Evolutionary conservation across 64 coral and sea anemone genomes (phyloP), one percentile per base, ranked within the genome.

Genomic region (Exaiptasia diaphana): DNA sequence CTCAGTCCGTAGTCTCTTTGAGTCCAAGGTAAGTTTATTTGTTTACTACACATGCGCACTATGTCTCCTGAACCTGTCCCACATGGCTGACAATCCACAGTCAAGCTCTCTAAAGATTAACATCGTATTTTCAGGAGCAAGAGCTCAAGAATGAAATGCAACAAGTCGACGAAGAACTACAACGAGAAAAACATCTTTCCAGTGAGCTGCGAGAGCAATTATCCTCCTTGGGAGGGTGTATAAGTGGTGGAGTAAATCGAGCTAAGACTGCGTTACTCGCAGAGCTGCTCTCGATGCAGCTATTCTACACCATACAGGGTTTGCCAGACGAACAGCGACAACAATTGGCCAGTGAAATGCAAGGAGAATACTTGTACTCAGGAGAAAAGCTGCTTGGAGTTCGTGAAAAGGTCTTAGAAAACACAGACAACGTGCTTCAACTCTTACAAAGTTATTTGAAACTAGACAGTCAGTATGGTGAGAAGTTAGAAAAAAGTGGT

Each of bases 281-380:
- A 7, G 91, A 95, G 10, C 40, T 95, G 17, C 38, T 90, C 15
- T 89, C 91, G 0, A 95, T 95, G 91, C 91, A 95, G 31, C 81
- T 95, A 12, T 95, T 85, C 58, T 90, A 89, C 38, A 50, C 91
- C 4, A 5, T 95, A 15, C 83, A 72, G 36, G 68, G 53, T 57
- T 18, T 75, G 43, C 64, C 81, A 3, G 26, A 61, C 10, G 60
- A 72, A 33, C 26, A 65, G 34, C 52, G 24, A 62, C 26, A n/a
- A 7, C 11, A 42, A 73, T 2, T 73, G 14, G 69, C 41, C 8
- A 73, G 44, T 25, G 38, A 12, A 20, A 42, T 46, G 1, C 44
- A 42, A 24, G 13, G 44, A 12, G 69, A 73, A 1, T 49, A 45
- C 11, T 28, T 49, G 14, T 49, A 45, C 44, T 41, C 38, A 37